Evolutionary conservation across 2,888 invertebrate genomes (phyloP).

Genomic region (Sarcophaga subvicina): DNA sequence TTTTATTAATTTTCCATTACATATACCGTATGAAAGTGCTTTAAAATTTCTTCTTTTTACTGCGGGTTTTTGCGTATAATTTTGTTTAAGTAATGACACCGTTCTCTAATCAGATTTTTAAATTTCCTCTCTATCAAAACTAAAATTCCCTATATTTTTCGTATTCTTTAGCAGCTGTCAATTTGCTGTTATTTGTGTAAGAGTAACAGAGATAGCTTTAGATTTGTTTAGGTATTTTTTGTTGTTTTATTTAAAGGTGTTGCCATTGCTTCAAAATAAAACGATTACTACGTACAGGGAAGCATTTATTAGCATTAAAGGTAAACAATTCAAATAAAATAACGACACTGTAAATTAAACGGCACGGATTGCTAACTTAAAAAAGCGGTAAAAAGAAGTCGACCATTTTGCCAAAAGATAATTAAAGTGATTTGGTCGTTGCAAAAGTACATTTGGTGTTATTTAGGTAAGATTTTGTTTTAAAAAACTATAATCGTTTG

Average conservation of each 20-base stretch:
- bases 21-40: background rate
- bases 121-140: constrained; percentile 19
- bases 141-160: constrained; percentile 18
- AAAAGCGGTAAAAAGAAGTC: background rate
- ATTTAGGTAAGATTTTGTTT: too few species aligned
- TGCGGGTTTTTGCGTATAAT: constrained; percentile 49
- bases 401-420: background rate
- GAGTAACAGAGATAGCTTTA: constrained; percentile 17
- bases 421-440: background rate
- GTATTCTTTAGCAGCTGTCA: constrained; percentile 15
- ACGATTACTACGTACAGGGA: background rate
- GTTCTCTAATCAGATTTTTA: constrained; percentile 57
- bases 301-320: background rate
- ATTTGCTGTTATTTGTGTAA: background rate
- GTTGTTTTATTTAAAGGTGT: background rate
- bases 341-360: too few species aligned
- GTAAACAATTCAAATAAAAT: background rate
- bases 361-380: too few species aligned
- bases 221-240: constrained; percentile 40
- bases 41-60: constrained; percentile 12
- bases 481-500: too few species aligned
- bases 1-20: background rate
- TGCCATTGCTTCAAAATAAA: background rate
- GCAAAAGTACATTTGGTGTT: background rate
- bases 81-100: constrained; percentile 49